phyloP scores from a whole-genome alignment of 2,888 invertebrate genomes.

The Euzophera pinguis region DNA sequence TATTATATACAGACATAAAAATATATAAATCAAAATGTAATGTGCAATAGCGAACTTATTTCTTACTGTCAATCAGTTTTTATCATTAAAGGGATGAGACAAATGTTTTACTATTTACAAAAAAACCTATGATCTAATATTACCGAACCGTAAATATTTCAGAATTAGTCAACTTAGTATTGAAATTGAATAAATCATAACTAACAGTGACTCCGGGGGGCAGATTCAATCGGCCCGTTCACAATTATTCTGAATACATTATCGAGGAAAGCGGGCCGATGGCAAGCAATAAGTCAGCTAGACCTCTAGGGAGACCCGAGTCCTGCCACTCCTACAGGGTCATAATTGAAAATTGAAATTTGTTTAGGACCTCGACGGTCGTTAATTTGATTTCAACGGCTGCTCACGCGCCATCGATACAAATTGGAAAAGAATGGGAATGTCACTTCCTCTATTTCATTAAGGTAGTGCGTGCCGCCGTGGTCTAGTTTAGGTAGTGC shows the following conservation, averaged over 20 bases:
- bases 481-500: too few species aligned
- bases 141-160: not conserved
- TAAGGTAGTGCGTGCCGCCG: not conserved
- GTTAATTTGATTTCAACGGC: constrained; percentile 69
- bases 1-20: too few species aligned
- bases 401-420: constrained; percentile 48
- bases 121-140: not conserved
- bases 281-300: constrained; percentile 65
- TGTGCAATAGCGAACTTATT: too few species aligned
- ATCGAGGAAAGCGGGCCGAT: constrained; percentile 52
- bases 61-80: too few species aligned
- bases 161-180: constrained; percentile 14
- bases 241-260: constrained; percentile 73
- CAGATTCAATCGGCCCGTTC: constrained; percentile 50
- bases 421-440: constrained; percentile 33
- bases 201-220: constrained; percentile 45
- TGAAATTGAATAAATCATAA: constrained; percentile 34
- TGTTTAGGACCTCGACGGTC: constrained; percentile 69
- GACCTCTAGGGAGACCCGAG: constrained; percentile 54
- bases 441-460: constrained; percentile 37
- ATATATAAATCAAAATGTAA: too few species aligned
- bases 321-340: constrained; percentile 51
- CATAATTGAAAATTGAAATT: constrained; percentile 79
- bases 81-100: too few species aligned
- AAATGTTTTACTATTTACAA: too few species aligned